Evolutionary conservation across 2,113 vertebrate genomes (phyloP).

Genomic region (Nothobranchius furzeri): DNA sequence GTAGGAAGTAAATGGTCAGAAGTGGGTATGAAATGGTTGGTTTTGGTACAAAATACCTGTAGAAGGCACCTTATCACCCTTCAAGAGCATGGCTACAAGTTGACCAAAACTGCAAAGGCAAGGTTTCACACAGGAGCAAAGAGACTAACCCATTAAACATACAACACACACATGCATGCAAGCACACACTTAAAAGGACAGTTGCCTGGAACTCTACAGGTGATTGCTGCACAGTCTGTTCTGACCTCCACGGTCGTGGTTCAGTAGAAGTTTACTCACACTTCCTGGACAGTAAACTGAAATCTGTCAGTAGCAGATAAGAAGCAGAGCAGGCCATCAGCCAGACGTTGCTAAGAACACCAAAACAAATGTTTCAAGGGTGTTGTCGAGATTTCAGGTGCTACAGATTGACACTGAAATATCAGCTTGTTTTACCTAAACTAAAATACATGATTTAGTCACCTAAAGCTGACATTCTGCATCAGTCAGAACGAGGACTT

Average conservation of each 20-base stretch:
- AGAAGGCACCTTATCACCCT: too few relatives aligned
- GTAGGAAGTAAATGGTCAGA: too few relatives aligned
- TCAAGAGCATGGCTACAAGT: too few relatives aligned
- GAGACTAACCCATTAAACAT: too few relatives aligned
- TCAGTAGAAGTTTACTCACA: conserved; percentile 30
- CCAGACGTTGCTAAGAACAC: conserved; percentile 3
- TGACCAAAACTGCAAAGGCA: too few relatives aligned
- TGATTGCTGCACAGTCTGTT: conserved; percentile 31
- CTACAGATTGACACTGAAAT: conserved; percentile 2
- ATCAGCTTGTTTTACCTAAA: conserved; percentile 13
- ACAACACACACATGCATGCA: too few relatives aligned
- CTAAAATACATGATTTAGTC: conserved; percentile 11
- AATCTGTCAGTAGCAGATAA: conserved; percentile 43
- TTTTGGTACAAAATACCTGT: too few relatives aligned
- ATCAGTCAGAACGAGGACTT: background rate
- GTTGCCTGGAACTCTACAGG: conserved; percentile 10
- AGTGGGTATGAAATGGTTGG: too few relatives aligned
- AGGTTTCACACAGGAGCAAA: too few relatives aligned
- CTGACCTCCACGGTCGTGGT: conserved; percentile 30
- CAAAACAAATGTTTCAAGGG: conserved; percentile 44
- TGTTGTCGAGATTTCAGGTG: conserved; percentile 39
- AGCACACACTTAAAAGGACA: too few relatives aligned
- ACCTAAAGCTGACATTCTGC: background rate
- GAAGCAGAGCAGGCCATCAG: conserved; percentile 38
- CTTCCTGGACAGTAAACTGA: conserved; percentile 28